Percentiles rank a stretch among this genome's conserved stretches.
Conservation (phyloP, 2,888 invertebrate genomes). For the Meghimatium bilineatum region DNA sequence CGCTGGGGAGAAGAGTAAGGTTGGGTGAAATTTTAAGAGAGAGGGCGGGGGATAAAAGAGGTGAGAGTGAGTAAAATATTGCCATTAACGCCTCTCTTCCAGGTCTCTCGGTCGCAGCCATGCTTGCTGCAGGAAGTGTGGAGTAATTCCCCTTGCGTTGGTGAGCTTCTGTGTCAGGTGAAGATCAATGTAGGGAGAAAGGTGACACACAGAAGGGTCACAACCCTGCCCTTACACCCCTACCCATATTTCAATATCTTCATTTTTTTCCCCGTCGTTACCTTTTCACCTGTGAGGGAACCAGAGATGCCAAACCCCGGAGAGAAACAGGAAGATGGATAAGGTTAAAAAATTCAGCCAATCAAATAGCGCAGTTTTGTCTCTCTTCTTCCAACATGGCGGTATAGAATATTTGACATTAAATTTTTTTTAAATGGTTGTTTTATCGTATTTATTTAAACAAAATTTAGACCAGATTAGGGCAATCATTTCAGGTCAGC, state of each 20-base stretch:
- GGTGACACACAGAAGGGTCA: slow-evolving; percentile 15
- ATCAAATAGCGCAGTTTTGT: slow-evolving; percentile 19
- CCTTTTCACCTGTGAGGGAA: slow-evolving; percentile 30
- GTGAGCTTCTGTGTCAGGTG: slow-evolving; percentile 5
- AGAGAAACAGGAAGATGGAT: slow-evolving; percentile 21
- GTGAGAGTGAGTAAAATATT: background rate
- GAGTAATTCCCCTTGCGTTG: slow-evolving; percentile 11
- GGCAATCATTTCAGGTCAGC: too few species aligned
- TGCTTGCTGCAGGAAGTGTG: slow-evolving; percentile 6
- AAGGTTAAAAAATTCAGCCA: slow-evolving; percentile 18
- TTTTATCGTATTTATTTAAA: too few species aligned
- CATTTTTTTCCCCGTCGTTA: background rate
- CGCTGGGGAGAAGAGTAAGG: background rate
- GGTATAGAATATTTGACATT: slow-evolving; percentile 3
- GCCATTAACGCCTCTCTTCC: background rate
- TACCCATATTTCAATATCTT: background rate
- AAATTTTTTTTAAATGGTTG: too few species aligned
- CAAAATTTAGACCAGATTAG: too few species aligned
- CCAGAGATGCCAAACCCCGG: background rate
- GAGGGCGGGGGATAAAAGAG: background rate
- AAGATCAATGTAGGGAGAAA: slow-evolving; percentile 18
- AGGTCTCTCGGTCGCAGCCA: background rate
- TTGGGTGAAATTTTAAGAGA: background rate
- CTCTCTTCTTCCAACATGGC: background rate
- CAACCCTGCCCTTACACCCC: background rate